phyloP scores from a whole-genome alignment of 1,140 invertebrate genomes.

The Aphelinus certus region DNA sequence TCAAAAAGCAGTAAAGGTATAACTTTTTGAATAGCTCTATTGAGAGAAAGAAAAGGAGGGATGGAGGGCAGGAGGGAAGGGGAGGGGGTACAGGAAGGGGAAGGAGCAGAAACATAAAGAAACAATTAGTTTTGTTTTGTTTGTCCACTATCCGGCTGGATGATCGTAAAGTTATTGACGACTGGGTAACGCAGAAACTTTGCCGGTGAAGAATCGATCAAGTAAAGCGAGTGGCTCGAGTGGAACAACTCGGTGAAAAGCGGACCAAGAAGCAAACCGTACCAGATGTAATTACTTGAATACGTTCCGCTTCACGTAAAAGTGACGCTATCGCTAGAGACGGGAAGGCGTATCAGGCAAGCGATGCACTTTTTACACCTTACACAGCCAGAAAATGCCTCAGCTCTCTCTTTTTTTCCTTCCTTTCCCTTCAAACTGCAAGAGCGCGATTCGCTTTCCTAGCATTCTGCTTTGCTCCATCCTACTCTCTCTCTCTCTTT shows the following conservation, averaged over 20 bases:
- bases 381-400: slow-evolving; percentile 44
- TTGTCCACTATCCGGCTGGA: neutral
- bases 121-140: slow-evolving; percentile 25
- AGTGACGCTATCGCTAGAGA: neutral
- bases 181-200: slow-evolving; percentile 18
- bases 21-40: slow-evolving; percentile 3
- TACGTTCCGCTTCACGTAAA: slow-evolving; percentile 44
- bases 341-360: slow-evolving; percentile 4
- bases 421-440: neutral
- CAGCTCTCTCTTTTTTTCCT: neutral
- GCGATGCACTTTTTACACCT: slow-evolving; percentile 40
- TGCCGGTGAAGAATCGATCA: slow-evolving; percentile 18
- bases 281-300: slow-evolving; percentile 49
- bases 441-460: neutral
- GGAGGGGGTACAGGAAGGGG: neutral
- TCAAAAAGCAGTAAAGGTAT: slow-evolving; percentile 4
- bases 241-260: slow-evolving; percentile 13
- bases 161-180: slow-evolving; percentile 30
- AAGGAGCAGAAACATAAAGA: slow-evolving; percentile 3
- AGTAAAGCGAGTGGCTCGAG: neutral
- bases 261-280: slow-evolving; percentile 29
- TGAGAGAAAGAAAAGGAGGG: neutral
- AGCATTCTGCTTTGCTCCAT: neutral
- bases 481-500: neutral
- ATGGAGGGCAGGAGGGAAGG: neutral